Percentiles rank a stretch among this genome's conserved stretches.
Conservation (phyloP, 2,888 invertebrate genomes). For the Acrocyrtus sp. region DNA sequence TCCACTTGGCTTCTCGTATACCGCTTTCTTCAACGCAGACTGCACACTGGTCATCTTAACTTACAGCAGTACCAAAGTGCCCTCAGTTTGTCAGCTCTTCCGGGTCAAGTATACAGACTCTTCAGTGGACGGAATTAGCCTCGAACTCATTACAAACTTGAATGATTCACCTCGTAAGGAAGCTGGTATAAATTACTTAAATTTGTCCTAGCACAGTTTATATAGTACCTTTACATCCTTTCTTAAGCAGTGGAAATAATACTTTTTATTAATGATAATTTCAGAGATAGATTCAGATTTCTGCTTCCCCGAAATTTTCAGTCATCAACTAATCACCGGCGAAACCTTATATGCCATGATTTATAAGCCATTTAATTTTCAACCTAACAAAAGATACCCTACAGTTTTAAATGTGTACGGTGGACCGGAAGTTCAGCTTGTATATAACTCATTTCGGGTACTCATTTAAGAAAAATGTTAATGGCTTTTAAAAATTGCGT, state of each 20-base stretch:
- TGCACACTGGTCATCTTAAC: conserved; percentile 68
- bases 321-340: conserved; percentile 67
- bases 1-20: conserved; percentile 75
- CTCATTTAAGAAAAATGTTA: too few relatives aligned
- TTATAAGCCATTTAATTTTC: conserved; percentile 80
- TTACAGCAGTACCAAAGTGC: conserved; percentile 71
- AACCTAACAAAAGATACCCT: conserved; percentile 79
- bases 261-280: too few relatives aligned
- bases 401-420: conserved; percentile 97
- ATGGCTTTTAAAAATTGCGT: too few relatives aligned
- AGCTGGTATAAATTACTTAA: not conserved
- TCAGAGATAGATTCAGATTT: conserved; percentile 65
- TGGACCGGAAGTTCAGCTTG: conserved; percentile 97
- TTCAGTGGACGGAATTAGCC: conserved; percentile 75
- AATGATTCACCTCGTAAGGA: conserved; percentile 72
- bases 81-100: conserved; percentile 70
- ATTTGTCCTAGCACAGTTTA: too few relatives aligned
- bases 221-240: too few relatives aligned
- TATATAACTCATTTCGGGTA: conserved; percentile 94
- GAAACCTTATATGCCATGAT: conserved; percentile 86
- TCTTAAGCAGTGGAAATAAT: too few relatives aligned
- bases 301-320: conserved; percentile 75
- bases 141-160: conserved; percentile 78
- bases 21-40: conserved; percentile 80
- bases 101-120: conserved; percentile 74